A percentile compares a stretch with the other conserved stretches of the same genome.
These are phyloP conservation scores for Agrotis exclamationis DNA, from an alignment of 2,888 invertebrate species.

Conservation along the genomic window DNA sequence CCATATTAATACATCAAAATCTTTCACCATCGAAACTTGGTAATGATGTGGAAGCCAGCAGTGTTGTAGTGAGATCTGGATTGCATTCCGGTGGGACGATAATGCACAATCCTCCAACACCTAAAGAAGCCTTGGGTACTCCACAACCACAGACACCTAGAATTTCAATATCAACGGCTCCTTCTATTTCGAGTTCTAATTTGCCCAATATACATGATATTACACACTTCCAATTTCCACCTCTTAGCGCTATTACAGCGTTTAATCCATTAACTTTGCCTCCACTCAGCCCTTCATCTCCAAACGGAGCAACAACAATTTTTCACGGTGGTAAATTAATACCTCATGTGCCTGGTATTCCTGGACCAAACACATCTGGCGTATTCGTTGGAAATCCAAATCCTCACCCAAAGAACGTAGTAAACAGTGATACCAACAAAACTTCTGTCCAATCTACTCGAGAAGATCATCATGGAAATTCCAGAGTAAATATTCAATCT, in stretches of 20 bases:
- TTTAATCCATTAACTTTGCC: constrained; percentile 93
- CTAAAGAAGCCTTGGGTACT: constrained; percentile 84
- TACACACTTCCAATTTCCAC: constrained; percentile 92
- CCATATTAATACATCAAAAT: constrained; percentile 89
- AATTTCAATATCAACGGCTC: constrained; percentile 90
- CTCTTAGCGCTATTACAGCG: constrained; percentile 93
- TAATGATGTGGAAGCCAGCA: constrained; percentile 91
- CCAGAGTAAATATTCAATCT: constrained; percentile 68
- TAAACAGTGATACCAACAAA: constrained; percentile 73
- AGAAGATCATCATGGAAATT: constrained; percentile 72
- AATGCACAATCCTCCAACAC: constrained; percentile 91
- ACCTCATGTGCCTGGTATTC: constrained; percentile 96
- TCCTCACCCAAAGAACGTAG: constrained; percentile 71
- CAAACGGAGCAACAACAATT: constrained; percentile 92
- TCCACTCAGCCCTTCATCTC: constrained; percentile 87
- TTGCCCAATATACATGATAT: constrained; percentile 89
- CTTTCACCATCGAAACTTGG: constrained; percentile 86
- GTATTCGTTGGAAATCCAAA: constrained; percentile 79
- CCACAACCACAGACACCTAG: constrained; percentile 90
- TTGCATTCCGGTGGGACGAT: constrained; percentile 96
- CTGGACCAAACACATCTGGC: constrained; percentile 94
- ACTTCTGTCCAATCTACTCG: constrained; percentile 67
- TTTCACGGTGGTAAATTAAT: constrained; percentile 94
- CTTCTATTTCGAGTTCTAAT: constrained; percentile 90
- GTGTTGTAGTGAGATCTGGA: constrained; percentile 95